Conservation (phyloP, 2,888 invertebrate species). For the Creontiades dilutus region DNA sequence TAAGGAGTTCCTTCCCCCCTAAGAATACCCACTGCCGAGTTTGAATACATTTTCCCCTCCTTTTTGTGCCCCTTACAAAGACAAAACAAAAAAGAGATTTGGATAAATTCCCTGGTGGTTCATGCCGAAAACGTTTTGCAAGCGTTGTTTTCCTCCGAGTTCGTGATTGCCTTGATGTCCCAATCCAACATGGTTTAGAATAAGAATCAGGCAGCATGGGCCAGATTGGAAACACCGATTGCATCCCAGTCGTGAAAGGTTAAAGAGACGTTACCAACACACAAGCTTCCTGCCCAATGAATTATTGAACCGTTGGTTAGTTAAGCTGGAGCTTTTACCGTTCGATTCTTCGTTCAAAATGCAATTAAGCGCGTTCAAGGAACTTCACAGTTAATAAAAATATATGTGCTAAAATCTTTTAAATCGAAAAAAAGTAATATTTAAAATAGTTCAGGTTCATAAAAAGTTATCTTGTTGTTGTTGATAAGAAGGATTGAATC, state of each 20-base stretch:
- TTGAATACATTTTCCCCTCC: no score
- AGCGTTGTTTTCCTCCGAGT: neutral
- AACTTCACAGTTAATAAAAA: no score
- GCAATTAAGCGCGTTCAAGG: no score
- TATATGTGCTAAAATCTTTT: no score
- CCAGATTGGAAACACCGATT: slow-evolving; percentile 26
- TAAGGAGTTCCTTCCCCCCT: neutral
- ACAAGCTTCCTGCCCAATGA: slow-evolving; percentile 1
- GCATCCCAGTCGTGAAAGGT: slow-evolving; percentile 33
- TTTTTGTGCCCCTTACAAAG: neutral
- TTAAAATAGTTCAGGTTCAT: no score
- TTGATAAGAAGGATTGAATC: no score
- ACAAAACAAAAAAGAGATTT: neutral
- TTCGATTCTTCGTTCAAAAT: no score
- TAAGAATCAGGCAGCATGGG: slow-evolving; percentile 20
- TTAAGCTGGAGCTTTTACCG: neutral
- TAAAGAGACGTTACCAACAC: neutral
- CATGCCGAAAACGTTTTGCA: neutral
- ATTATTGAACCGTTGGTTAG: neutral
- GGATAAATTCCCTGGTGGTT: neutral
- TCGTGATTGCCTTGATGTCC: slow-evolving; percentile 27
- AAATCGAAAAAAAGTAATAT: no score
- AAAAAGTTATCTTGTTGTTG: no score
- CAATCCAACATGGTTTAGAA: slow-evolving; percentile 35
- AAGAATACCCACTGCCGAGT: no score